Conservation (phyloP, 2,888 invertebrate species). For the Arge pagana region DNA sequence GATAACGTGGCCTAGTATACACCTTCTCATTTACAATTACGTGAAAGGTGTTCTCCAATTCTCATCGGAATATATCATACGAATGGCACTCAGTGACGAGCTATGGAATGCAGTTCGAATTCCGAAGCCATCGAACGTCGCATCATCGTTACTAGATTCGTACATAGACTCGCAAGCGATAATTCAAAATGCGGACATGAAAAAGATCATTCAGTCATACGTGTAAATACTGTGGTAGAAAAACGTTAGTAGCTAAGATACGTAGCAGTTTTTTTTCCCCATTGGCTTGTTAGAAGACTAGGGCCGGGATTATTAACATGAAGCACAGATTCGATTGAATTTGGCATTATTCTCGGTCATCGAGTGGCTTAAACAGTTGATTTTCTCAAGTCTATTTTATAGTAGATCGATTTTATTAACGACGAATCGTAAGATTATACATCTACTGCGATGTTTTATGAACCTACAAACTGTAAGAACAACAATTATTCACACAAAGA, state of each 20-base stretch:
- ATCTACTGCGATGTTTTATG: constrained; percentile 40
- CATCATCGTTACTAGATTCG: no score
- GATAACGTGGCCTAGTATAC: no score
- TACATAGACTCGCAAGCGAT: no score
- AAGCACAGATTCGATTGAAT: constrained; percentile 13
- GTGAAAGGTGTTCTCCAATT: no score
- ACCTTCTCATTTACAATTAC: no score
- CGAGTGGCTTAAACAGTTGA: constrained; percentile 39
- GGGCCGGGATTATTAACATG: constrained; percentile 27
- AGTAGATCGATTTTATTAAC: constrained; percentile 41
- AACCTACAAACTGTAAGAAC: constrained; percentile 38
- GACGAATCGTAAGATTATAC: constrained; percentile 16
- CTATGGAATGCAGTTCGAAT: no score
- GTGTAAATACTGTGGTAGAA: constrained; percentile 18
- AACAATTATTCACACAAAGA: constrained; percentile 38
- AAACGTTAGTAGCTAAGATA: constrained; percentile 28
- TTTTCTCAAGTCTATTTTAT: constrained; percentile 49
- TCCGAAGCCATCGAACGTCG: no score
- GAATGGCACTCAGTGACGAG: no score
- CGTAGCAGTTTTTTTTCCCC: constrained; percentile 35
- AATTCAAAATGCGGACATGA: no score
- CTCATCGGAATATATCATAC: no score
- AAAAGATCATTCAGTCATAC: not conserved
- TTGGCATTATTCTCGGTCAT: constrained; percentile 23
- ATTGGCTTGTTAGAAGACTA: constrained; percentile 35